Evolutionary conservation across 1,140 invertebrate genomes (phyloP), one percentile per base, ranked within the genome.

Genomic region (Leptoteleia sp.): DNA sequence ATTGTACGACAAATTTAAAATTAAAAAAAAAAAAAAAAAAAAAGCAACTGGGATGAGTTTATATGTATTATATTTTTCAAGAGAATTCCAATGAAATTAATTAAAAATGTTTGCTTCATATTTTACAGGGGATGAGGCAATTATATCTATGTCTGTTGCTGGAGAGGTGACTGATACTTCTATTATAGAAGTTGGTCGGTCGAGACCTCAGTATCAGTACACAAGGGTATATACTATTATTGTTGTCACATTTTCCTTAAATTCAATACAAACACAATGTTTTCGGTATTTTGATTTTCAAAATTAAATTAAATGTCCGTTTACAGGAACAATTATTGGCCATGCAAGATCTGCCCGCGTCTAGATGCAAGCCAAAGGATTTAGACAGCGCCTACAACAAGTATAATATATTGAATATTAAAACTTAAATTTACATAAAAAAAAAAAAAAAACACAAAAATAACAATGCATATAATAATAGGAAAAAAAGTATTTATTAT

Each of bases 321-420:
- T 85, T 85, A 4, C 42, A 93, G 89, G 92, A 93, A 45, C 89
- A 93, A 81, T 88, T 94, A 40, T 88, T 93, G 86, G 87, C 90
- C 9, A 90, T 93, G 61, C 90, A 91, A 33, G 85, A 86, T 79
- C 90, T 89, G 79, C 91, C 92, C 62, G 86, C 92, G 67, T 91
- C 93, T 31, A 92, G 91, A 80, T 85, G 83, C 2, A 89, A 91
- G 61, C 92, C 93, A 17, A 89, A 91, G 50, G 91, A 89, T 82
- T 88, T 93, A 72, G 91, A 92, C 75, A 85, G 85, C 61, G 91
- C 89, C 61, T 92, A 90, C 82, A 91, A 92, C 72, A 90, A 89
- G 91, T 92, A 85, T n/a, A n/a, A n/a, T n/a, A n/a, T n/a, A n/a
- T n/a, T n/a, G n/a, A n/a, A n/a, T n/a, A n/a, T n/a, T n/a, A n/a